A percentile compares a stretch with the other conserved stretches of the same genome.
phyloP scores from a whole-genome alignment of 2,797 vertebrate genomes.

The Poeciliopsis infans region DNA sequence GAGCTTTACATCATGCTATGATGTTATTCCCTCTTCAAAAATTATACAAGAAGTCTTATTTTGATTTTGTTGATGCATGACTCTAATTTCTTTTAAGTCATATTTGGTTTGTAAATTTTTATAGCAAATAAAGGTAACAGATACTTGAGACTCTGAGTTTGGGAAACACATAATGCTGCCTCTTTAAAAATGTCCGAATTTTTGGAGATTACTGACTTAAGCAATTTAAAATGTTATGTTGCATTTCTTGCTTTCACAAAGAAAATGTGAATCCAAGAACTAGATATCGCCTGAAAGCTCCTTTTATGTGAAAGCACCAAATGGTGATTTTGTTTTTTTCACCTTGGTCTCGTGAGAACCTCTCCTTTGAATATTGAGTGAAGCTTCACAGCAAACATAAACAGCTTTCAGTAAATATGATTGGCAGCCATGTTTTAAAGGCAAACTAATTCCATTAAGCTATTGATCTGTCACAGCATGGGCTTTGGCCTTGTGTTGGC shows the following conservation, averaged over 20 bases:
- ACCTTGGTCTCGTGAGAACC: slow-evolving; percentile 28
- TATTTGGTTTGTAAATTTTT: too few species aligned
- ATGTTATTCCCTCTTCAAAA: too few species aligned
- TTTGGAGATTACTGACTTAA: not conserved
- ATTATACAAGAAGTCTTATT: too few species aligned
- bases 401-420: slow-evolving; percentile 82
- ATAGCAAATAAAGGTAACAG: too few species aligned
- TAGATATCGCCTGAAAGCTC: too few species aligned
- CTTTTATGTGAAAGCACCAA: too few species aligned
- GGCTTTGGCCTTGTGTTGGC: slow-evolving; percentile 61
- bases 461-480: slow-evolving; percentile 79
- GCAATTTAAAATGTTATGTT: not conserved
- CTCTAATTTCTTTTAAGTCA: too few species aligned
- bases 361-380: slow-evolving; percentile 75
- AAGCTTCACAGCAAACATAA: slow-evolving; percentile 69
- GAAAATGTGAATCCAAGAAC: not conserved
- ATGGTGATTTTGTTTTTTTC: slow-evolving; percentile 13
- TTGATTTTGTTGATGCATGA: too few species aligned
- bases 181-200: too few species aligned
- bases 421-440: slow-evolving; percentile 84
- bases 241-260: slow-evolving; percentile 5
- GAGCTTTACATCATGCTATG: too few species aligned
- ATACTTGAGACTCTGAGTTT: too few species aligned
- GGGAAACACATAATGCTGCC: too few species aligned
- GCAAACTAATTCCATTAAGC: slow-evolving; percentile 84